These are phyloP conservation scores for Apocrypta bakeri DNA, from an alignment of 1,140 invertebrate genomes.

Conservation along the genomic window DNA sequence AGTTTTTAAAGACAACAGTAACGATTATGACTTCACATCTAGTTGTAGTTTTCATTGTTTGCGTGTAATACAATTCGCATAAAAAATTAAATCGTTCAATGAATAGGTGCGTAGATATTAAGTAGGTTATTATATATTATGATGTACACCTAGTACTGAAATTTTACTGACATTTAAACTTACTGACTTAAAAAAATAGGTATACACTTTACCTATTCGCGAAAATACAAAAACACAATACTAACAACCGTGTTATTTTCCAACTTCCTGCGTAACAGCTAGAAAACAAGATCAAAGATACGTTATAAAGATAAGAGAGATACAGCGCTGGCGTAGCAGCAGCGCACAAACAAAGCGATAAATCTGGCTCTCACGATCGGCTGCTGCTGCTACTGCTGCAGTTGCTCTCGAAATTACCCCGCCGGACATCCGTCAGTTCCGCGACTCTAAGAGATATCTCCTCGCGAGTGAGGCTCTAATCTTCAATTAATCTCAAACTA, in stretches of 20 bases:
- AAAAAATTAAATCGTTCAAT: too few species aligned
- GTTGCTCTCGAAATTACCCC: neutral
- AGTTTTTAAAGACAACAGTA: too few species aligned
- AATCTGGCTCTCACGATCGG: constrained; percentile 25
- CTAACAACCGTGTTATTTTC: neutral
- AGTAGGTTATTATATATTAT: too few species aligned
- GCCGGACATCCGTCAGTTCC: constrained; percentile 4
- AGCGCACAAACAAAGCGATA: constrained; percentile 35
- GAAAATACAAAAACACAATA: neutral
- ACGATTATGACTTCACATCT: too few species aligned
- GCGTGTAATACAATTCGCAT: too few species aligned
- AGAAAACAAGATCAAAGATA: neutral
- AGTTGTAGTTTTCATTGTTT: too few species aligned
- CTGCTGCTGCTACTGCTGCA: neutral
- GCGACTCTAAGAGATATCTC: constrained; percentile 14
- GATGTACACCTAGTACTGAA: too few species aligned
- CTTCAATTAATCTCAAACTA: neutral
- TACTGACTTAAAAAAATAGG: too few species aligned
- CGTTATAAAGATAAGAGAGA: neutral
- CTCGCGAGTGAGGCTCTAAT: neutral
- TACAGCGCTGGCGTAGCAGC: neutral
- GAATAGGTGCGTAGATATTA: too few species aligned
- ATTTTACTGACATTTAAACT: too few species aligned
- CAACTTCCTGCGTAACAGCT: neutral
- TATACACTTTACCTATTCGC: too few species aligned